These are phyloP conservation scores for Hetaerina titia DNA, from an alignment of 2,888 invertebrate genomes.

Conservation along the genomic window DNA sequence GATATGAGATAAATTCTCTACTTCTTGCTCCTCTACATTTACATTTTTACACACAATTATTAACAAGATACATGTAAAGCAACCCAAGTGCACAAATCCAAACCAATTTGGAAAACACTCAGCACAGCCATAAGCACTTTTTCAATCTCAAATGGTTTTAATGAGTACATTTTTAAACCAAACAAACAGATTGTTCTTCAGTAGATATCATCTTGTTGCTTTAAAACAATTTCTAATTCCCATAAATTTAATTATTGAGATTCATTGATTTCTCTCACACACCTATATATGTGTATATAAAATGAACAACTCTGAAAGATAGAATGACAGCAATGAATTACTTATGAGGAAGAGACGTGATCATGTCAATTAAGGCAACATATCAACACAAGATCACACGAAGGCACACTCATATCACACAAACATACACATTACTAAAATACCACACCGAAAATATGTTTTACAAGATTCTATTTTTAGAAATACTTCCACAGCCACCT, in stretches of 20 bases:
- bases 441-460: conserved; percentile 64
- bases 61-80: conserved; percentile 55
- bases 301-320: conserved; percentile 49
- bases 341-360: conserved; percentile 59
- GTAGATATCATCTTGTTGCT: background rate
- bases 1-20: conserved; percentile 61
- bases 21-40: conserved; percentile 16
- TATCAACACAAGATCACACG: conserved; percentile 54
- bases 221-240: background rate
- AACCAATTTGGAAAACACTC: conserved; percentile 19
- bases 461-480: conserved; percentile 54
- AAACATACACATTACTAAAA: conserved; percentile 65
- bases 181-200: conserved; percentile 15
- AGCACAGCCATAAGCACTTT: conserved; percentile 59
- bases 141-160: conserved; percentile 41
- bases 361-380: conserved; percentile 61
- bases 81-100: conserved; percentile 51
- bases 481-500: conserved; percentile 29
- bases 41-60: conserved; percentile 38
- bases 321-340: conserved; percentile 53
- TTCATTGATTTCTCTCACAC: background rate
- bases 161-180: background rate
- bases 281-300: background rate
- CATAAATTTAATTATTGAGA: background rate
- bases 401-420: conserved; percentile 67